Conservation (phyloP, 1,140 invertebrate genomes). For the Brachystomella parvula region DNA sequence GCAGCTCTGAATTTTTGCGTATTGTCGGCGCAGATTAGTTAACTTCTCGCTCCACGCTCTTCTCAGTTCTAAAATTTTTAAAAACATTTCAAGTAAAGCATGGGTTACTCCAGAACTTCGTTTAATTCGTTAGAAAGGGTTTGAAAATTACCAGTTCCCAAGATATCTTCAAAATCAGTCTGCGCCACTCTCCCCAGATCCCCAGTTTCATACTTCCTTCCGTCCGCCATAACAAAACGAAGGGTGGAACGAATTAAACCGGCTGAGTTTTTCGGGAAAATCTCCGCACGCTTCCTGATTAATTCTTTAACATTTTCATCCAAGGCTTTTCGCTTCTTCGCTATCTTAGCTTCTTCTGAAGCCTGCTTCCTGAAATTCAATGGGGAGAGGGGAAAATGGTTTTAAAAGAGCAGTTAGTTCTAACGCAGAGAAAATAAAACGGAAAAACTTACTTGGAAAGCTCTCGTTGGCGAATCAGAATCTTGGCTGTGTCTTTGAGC, state of each 20-base stretch:
- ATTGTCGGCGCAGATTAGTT: background rate
- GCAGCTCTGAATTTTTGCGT: background rate
- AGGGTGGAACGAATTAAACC: background rate
- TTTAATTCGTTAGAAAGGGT: too few relatives aligned
- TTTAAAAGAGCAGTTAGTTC: background rate
- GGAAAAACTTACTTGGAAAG: background rate
- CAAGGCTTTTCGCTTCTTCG: background rate
- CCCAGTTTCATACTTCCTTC: background rate
- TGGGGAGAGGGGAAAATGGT: too few relatives aligned
- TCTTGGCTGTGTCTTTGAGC: background rate
- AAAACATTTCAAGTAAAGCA: background rate
- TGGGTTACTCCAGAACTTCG: background rate
- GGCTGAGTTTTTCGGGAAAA: background rate
- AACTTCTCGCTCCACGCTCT: background rate
- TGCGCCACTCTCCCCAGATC: background rate
- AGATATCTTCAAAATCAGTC: background rate
- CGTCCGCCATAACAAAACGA: background rate
- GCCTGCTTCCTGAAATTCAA: background rate
- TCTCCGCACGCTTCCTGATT: background rate
- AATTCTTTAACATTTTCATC: background rate
- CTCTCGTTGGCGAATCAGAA: background rate
- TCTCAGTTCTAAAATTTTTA: background rate
- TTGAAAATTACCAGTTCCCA: background rate
- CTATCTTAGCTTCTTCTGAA: background rate
- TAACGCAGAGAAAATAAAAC: background rate